Percentiles rank a stretch among this genome's conserved stretches.
phyloP scores from a whole-genome alignment of 1,140 invertebrate species.

The Drosophila nannoptera region DNA sequence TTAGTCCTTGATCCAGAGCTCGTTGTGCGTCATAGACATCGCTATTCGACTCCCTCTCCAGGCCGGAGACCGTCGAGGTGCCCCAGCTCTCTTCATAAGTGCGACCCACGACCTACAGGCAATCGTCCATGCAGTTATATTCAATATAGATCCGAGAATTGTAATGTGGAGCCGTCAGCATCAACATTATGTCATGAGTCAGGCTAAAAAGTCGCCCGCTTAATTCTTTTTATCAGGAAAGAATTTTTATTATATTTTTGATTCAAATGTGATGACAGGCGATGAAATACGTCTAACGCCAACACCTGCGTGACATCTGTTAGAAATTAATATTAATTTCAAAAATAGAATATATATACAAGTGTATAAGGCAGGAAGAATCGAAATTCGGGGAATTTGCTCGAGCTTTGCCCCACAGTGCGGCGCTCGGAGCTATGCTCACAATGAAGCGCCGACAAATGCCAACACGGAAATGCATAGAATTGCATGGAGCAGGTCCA shows the following conservation, averaged over 20 bases:
- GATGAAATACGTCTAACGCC: no score
- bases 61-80: no score
- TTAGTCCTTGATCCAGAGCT: conserved; percentile 14
- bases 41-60: no score
- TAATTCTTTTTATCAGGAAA: neutral
- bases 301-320: no score
- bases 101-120: conserved; percentile 2
- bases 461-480: conserved; percentile 76
- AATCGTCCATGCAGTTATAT: neutral
- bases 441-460: conserved; percentile 72
- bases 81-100: neutral
- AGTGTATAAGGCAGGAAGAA: neutral
- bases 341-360: no score
- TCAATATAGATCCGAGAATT: neutral
- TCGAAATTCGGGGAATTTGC: neutral
- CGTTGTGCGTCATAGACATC: neutral
- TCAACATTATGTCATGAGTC: conserved; percentile 2
- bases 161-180: neutral
- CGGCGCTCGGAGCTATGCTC: conserved; percentile 17
- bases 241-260: no score
- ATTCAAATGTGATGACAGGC: no score
- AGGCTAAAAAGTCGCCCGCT: neutral
- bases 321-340: no score
- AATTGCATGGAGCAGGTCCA: conserved; percentile 56
- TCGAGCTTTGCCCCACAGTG: conserved; percentile 20